phyloP scores from a whole-genome alignment of 2,888 invertebrate species.

The Thymelicus lineola region DNA sequence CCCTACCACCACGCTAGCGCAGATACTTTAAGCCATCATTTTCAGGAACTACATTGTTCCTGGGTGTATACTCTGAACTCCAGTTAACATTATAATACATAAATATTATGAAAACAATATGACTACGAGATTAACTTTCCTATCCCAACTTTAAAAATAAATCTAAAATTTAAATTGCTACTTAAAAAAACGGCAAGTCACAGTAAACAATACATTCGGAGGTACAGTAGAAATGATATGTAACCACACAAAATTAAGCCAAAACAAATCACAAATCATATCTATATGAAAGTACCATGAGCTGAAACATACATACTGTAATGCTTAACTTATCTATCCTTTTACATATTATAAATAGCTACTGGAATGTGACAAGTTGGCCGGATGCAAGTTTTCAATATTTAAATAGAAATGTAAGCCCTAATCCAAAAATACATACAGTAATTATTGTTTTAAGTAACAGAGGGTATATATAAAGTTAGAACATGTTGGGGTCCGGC shows the following conservation, averaged over 20 bases:
- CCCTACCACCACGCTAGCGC: conserved; percentile 5
- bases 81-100: too few relatives aligned
- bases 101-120: too few relatives aligned
- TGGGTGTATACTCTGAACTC: too few relatives aligned
- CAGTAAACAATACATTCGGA: background rate
- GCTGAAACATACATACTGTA: conserved; percentile 12
- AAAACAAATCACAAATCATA: background rate
- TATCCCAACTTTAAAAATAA: background rate
- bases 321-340: background rate
- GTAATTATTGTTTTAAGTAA: too few relatives aligned
- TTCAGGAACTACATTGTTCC: too few relatives aligned
- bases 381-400: too few relatives aligned
- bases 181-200: background rate
- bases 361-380: too few relatives aligned
- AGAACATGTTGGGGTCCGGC: conserved; percentile 27
- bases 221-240: too few relatives aligned
- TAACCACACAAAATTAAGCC: background rate
- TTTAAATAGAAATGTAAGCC: too few relatives aligned
- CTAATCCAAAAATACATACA: background rate
- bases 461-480: conserved; percentile 1
- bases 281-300: conserved; percentile 3
- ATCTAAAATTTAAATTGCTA: background rate
- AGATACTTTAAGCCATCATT: background rate
- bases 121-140: too few relatives aligned
- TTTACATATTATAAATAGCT: background rate